These are phyloP conservation scores for Sebastiscus albofasciatus DNA, from an alignment of 2,797 vertebrate genomes.

Conservation along the genomic window DNA sequence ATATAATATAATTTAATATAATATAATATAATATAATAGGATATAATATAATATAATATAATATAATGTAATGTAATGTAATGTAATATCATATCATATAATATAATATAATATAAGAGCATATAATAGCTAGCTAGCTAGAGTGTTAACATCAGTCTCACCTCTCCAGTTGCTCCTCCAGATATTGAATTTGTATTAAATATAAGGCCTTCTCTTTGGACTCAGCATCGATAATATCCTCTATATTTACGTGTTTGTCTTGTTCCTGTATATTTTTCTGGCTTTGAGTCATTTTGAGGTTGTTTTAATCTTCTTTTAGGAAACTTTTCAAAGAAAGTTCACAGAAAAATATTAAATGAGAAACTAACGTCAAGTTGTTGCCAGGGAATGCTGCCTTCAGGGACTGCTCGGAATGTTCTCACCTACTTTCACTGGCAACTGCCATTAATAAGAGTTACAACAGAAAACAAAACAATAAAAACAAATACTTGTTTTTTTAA, in stretches of 20 bases:
- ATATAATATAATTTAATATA: too few relatives aligned
- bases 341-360: neutral
- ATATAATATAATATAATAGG: too few relatives aligned
- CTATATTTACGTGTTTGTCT: neutral
- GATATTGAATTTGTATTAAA: conserved; percentile 26
- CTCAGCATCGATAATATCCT: fast-evolving
- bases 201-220: neutral
- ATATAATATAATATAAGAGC: too few relatives aligned
- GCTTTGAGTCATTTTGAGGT: too few relatives aligned
- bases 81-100: too few relatives aligned
- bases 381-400: conserved; percentile 11
- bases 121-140: too few relatives aligned
- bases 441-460: too few relatives aligned
- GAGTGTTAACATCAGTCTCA: neutral
- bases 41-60: too few relatives aligned
- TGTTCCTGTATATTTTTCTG: neutral
- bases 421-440: too few relatives aligned
- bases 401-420: neutral
- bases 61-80: fast-evolving
- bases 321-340: too few relatives aligned
- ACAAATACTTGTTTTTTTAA: too few relatives aligned
- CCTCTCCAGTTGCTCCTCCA: conserved; percentile 40
- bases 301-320: fast-evolving
- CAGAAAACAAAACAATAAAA: too few relatives aligned
- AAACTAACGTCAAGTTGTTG: neutral